Conservation (phyloP, 2,797 vertebrate species). For the Acrossocheilus wenchowensis region DNA sequence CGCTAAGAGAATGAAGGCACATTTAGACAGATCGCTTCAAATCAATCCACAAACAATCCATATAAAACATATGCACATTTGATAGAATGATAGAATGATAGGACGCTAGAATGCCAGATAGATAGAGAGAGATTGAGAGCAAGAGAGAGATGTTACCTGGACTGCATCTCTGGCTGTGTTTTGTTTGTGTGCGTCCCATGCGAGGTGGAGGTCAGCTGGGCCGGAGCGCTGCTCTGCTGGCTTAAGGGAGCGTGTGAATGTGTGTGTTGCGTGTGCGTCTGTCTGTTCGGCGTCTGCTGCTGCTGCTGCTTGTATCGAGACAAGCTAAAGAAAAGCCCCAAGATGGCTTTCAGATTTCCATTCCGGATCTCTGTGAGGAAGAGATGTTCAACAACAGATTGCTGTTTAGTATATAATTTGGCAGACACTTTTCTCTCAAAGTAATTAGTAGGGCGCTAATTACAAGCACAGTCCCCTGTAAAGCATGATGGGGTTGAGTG, state of each 20-base stretch:
- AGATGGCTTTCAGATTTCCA: conserved; percentile 97
- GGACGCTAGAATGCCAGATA: conserved; percentile 30
- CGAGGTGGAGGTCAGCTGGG: conserved; percentile 76
- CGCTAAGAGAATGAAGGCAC: conserved; percentile 34
- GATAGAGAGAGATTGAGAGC: neutral
- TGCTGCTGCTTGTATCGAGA: conserved; percentile 91
- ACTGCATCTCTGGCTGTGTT: conserved; percentile 97
- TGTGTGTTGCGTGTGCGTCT: conserved; percentile 71
- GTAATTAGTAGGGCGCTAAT: neutral
- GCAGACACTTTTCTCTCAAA: conserved; percentile 5
- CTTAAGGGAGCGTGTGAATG: conserved; percentile 71
- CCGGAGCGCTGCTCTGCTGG: conserved; percentile 77
- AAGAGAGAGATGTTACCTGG: conserved; percentile 83
- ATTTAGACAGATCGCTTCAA: neutral
- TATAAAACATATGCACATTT: neutral
- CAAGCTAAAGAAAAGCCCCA: conserved; percentile 97
- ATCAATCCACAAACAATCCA: conserved; percentile 32
- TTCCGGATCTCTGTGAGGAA: conserved; percentile 91
- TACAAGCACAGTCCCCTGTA: neutral
- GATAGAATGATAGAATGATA: neutral
- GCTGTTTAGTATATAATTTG: neutral
- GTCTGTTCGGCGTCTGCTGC: conserved; percentile 72
- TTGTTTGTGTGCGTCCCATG: conserved; percentile 81
- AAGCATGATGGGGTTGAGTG: neutral
- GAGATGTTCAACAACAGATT: neutral